Base-by-base conservation (phyloP, 37 sponge, comb jelly and placozoan species). In the Spongia lamella region DNA sequence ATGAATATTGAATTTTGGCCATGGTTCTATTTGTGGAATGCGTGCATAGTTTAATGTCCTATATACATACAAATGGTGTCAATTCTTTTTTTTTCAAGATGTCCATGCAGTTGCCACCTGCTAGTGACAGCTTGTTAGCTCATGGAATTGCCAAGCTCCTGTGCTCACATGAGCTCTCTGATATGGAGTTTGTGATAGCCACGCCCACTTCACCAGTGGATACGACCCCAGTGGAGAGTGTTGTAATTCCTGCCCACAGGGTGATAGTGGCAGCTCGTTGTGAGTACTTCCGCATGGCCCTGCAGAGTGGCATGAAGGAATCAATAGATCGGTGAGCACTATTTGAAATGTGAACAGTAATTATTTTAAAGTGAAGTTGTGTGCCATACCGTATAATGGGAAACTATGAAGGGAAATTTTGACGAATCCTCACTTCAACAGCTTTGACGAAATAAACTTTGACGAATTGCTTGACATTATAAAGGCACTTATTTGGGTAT, bases 271-370 rank as follows among this genome's bases (percentile, higher is more conserved):
- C 82, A 39, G 61, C 82, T 26, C 51, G 87, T 36, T 76, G 82
- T 70, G 73, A 87, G 71, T 87, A 76, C 77, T 70, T 81, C 66
- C 57, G 60, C 55, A 22, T 63, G 53, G 87, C 87, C 32, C 61
- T 87, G 38, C 77, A 63, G 68, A 81, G 82, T 35, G 87, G 87
- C 5, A 87, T 87, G 87, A 87, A 70, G 62, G 87, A 87, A 27
- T 77, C 74, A 26, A 80, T 73, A 27, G 77, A 87, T 51, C 76
- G 47, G 83, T 86, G 21, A 59, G 62, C 31, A 31, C 9, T 43
- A 43, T 43, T n/a, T 43, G 9, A 43, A 9, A 43, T 43, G 9
- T 9, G 9, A 5, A 43, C 47, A 43, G n/a, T n/a, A n/a, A n/a
- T n/a, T n/a, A n/a, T n/a, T n/a, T n/a, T n/a, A n/a, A n/a, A n/a